Evolutionary conservation across 2,797 vertebrate species (phyloP).

Genomic region (Geotrypetes seraphini): DNA sequence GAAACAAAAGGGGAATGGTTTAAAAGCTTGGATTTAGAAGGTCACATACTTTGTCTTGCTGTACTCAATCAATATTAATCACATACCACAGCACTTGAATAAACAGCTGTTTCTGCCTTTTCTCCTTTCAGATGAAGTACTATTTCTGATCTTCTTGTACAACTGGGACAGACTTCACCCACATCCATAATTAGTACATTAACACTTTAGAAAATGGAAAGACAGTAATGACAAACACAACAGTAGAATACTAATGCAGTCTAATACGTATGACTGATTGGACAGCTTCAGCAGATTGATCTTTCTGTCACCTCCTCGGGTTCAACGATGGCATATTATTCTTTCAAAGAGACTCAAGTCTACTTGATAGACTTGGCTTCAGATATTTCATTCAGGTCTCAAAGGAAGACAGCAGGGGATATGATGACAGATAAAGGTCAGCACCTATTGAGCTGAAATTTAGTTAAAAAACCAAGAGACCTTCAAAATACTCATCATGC

Average conservation of each 20-base stretch:
- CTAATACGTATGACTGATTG: conserved; percentile 36
- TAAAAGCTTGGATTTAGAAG: conserved; percentile 31
- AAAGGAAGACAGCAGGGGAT: conserved; percentile 32
- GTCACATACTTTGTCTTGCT: conserved; percentile 28
- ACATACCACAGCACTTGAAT: conserved; percentile 27
- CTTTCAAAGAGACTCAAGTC: conserved; percentile 43
- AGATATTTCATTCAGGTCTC: conserved; percentile 57
- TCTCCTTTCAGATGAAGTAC: conserved; percentile 13
- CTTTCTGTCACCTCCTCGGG: conserved; percentile 51
- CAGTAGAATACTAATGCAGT: conserved; percentile 34
- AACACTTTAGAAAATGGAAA: conserved; percentile 12
- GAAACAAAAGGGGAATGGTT: too few species aligned
- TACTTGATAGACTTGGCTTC: conserved; percentile 68
- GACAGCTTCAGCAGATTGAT: conserved; percentile 69
- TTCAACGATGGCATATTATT: conserved; percentile 41
- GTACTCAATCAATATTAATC: conserved; percentile 37
- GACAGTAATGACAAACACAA: conserved; percentile 32
- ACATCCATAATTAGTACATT: conserved; percentile 27
- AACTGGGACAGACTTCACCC: conserved; percentile 13
- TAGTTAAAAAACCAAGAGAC: conserved; percentile 72
- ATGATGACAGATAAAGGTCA: conserved; percentile 65
- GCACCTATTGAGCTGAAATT: conserved; percentile 68
- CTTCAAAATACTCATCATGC: conserved; percentile 45
- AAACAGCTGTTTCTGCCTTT: conserved; percentile 19
- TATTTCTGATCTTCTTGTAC: conserved; percentile 18